Conservation (phyloP, 2,113 vertebrate genomes). For the Odontesthes bonariensis region DNA sequence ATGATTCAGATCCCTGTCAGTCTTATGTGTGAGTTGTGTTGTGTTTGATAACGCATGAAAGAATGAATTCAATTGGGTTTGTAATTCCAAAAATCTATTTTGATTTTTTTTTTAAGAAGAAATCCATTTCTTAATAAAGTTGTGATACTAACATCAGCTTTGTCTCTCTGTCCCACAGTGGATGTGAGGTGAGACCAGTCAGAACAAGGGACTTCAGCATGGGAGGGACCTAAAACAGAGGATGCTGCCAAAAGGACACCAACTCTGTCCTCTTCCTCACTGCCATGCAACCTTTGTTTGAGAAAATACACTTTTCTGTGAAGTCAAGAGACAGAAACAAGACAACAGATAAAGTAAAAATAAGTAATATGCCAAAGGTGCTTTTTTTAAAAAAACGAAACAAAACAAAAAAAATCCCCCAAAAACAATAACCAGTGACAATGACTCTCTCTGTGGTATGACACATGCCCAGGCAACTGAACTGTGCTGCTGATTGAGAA, state of each 20-base stretch:
- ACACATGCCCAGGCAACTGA: slow-evolving; percentile 59
- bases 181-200: slow-evolving; percentile 97
- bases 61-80: slow-evolving; percentile 38
- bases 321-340: slow-evolving; percentile 62
- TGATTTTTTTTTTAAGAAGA: background rate
- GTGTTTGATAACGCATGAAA: slow-evolving; percentile 63
- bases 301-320: slow-evolving; percentile 62
- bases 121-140: background rate
- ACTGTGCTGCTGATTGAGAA: slow-evolving; percentile 51
- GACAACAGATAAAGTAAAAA: slow-evolving; percentile 55
- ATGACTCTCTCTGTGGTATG: slow-evolving; percentile 84
- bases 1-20: slow-evolving; percentile 24
- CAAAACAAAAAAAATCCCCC: no score
- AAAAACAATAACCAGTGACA: slow-evolving; percentile 50
- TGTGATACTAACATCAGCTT: slow-evolving; percentile 15
- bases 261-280: slow-evolving; percentile 51
- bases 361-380: slow-evolving; percentile 92
- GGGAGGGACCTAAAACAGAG: slow-evolving; percentile 80
- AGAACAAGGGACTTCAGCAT: slow-evolving; percentile 82
- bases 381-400: slow-evolving; percentile 73
- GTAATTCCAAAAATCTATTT: slow-evolving; percentile 15
- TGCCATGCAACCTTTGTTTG: slow-evolving; percentile 55
- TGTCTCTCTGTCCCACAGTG: slow-evolving; percentile 77
- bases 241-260: slow-evolving; percentile 45
- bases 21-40: slow-evolving; percentile 29